Base-by-base conservation (phyloP, 2,797 vertebrate genomes). In the Eulemur albifrons region DNA sequence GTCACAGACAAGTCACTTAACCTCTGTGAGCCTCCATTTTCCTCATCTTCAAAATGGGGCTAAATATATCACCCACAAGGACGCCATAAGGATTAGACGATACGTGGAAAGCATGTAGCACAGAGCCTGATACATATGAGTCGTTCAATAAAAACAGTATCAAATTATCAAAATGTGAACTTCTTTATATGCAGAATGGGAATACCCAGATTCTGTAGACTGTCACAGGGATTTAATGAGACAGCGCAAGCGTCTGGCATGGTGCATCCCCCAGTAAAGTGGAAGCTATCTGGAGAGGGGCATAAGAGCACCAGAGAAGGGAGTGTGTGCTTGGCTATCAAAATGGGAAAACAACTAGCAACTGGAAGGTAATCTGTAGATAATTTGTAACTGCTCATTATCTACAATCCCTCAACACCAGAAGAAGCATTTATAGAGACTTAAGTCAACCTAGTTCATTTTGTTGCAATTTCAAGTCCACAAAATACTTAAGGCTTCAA, bases 401-500 rank as follows among this genome's bases (percentile, higher is more conserved):
- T 63, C 81, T 80, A 80, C 61, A 89, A 23, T 5, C 92, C 30
- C 89, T 95, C 54, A 43, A 45, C 13, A 69, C 11, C 40, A 95
- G 63, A 83, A 94, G 61, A 52, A 30, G 32, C 23, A 59, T 54
- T 50, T 90, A 35, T 20, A 86, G 88, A 94, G 73, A 88, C 77
- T 50, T 75, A 80, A 90, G 88, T 50, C 63, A 87, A 70, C 50
- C 43, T 7, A 92, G 45, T 27, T 95, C 54, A 73, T 91, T 67
- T 23, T 93, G 69, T 38, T 95, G 89, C 63, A 82, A 88, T 84
- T 87, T 94, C 75, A 89, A 93, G 91, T 88, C 30, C 73, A 88
- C 70, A 77, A 76, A 95, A 95, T 72, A 88, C 88, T 81, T 38
- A 76, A 73, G 63, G 63, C 65, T 94, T 48, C 69, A 72, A 86